Evolutionary conservation across 1,140 invertebrate species (phyloP), one percentile per base, ranked within the genome.

Genomic region (Nephila pilipes): DNA sequence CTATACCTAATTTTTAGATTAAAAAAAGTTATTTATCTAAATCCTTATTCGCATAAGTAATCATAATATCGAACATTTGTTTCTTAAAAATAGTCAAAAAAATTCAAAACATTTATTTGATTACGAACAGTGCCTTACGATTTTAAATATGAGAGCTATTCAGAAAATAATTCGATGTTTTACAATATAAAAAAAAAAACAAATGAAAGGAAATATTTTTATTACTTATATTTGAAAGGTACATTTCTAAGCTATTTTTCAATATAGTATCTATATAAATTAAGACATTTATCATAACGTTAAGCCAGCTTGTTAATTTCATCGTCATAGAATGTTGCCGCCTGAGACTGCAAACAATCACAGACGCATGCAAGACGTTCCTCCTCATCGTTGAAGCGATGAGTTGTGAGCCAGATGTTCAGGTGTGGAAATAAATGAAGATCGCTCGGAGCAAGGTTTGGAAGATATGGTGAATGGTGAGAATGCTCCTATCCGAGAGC

Each of bases 201-300:
- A 65, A 20, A 65, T 65, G 63, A 20, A 10, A 65, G 63, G 63
- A 65, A 65, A 65, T n/a, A 65, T n/a, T n/a, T 65, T n/a, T 65
- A 65, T 65, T 65, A 6, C 25, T 65, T 20, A n/a, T 6, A 65
- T 65, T 65, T 65, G 25, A 65, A 65, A 65, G 63, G 63, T 20
- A 65, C 6, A 65, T 65, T n/a, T 65, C 5, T 22, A 65, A 60
- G 25, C 6, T 65, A 29, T 65, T n/a, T 65, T 5, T 29, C 18
- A 29, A n/a, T 6, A 65, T 65, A n/a, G 22, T n/a, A 6, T 65
- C 63, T 22, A n/a, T 10, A 29, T 65, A 65, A n/a, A 65, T 65
- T n/a, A 65, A n/a, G 25, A n/a, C 18, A n/a, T 5, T 10, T 65
- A 65, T n/a, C 63, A 65, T n/a, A 65, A 65, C 20, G 6, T 6